Evolutionary conservation across 2,113 vertebrate species (phyloP).

Genomic region (Toxostoma redivivum): DNA sequence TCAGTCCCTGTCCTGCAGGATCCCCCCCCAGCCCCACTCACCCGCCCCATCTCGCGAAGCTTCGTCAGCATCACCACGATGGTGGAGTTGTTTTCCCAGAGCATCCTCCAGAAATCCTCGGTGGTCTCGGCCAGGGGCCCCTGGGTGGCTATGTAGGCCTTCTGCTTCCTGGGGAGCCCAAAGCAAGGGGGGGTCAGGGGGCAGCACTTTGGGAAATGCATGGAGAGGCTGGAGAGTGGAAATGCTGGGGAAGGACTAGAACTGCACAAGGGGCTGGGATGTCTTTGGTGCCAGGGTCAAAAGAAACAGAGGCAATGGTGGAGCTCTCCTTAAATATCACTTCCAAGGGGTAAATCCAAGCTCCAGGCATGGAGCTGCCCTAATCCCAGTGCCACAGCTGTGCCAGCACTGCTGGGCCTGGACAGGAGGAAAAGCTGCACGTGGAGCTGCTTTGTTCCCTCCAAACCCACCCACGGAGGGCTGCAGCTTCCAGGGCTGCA

Average conservation of each 20-base stretch:
- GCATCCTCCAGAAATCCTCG: conserved; percentile 97
- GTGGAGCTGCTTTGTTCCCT: fast-evolving
- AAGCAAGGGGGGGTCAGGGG: background rate
- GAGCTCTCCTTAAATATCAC: background rate
- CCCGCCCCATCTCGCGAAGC: conserved; percentile 94
- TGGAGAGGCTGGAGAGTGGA: fast-evolving
- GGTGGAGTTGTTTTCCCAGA: conserved; percentile 98
- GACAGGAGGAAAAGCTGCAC: background rate
- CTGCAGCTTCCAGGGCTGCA: background rate
- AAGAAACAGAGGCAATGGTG: fast-evolving
- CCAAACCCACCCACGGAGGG: background rate
- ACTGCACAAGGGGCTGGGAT: background rate
- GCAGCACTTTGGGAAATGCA: background rate
- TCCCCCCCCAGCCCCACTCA: background rate
- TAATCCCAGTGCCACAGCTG: background rate
- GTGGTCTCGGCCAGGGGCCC: conserved; percentile 96
- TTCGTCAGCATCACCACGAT: conserved; percentile 98
- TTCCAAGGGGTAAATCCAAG: background rate
- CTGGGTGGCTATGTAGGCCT: conserved; percentile 95
- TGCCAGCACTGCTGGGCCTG: background rate
- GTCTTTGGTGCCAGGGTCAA: background rate
- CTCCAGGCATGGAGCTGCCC: background rate
- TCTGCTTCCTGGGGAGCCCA: conserved; percentile 85
- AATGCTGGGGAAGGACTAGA: background rate
- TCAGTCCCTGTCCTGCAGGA: background rate